These are phyloP conservation scores for Dimorphilus gyrociliatus DNA, from an alignment of 2,888 invertebrate genomes.

Conservation along the genomic window DNA sequence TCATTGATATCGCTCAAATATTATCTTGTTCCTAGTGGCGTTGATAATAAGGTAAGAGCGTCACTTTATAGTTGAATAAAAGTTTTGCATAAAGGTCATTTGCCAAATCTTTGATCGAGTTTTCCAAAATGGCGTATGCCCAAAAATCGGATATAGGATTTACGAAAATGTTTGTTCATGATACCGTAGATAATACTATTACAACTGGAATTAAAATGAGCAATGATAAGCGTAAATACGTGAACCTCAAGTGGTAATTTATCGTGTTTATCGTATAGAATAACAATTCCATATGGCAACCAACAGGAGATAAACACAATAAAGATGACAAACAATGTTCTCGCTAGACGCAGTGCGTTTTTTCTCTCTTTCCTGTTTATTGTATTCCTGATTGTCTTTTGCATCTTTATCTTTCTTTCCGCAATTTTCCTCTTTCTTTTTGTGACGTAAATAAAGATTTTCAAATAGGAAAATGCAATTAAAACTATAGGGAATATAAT, in stretches of 20 bases:
- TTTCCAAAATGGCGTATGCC: no score
- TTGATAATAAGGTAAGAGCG: no score
- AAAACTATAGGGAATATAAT: slow-evolving; percentile 4
- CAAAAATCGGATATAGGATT: slow-evolving; percentile 6
- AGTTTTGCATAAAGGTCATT: no score
- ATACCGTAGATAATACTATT: slow-evolving; percentile 11
- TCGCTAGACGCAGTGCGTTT: slow-evolving; percentile 13
- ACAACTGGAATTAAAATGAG: slow-evolving; percentile 10
- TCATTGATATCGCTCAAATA: no score
- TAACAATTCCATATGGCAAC: slow-evolving; percentile 18
- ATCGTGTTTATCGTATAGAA: slow-evolving; percentile 15
- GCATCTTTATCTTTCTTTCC: background rate
- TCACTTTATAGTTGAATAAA: no score
- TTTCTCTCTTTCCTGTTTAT: no score
- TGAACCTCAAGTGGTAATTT: slow-evolving; percentile 14
- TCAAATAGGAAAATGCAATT: slow-evolving; percentile 6
- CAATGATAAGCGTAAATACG: slow-evolving; percentile 9
- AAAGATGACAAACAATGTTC: slow-evolving; percentile 18
- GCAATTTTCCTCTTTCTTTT: slow-evolving; percentile 1
- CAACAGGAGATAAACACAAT: slow-evolving; percentile 18
- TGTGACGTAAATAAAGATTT: slow-evolving; percentile 5
- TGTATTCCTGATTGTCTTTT: no score
- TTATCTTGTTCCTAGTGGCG: no score
- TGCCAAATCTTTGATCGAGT: no score
- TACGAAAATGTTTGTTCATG: slow-evolving; percentile 7